Conservation (phyloP, 1,140 invertebrate genomes). For the Alviniconcha marisindica region DNA sequence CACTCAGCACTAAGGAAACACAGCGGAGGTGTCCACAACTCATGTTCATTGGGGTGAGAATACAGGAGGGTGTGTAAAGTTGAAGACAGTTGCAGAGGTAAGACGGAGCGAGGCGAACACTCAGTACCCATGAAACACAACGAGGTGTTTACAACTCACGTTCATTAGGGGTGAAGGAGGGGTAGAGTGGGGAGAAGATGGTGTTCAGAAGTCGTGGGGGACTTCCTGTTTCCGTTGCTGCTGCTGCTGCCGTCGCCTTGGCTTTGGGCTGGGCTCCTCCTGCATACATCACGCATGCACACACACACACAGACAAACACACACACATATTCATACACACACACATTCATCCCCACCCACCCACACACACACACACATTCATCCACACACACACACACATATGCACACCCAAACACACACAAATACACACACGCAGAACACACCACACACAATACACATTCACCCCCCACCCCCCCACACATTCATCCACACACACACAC, state of each 20-base stretch:
- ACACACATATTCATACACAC: no score
- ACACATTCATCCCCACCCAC: no score
- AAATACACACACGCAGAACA: no score
- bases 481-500: background rate
- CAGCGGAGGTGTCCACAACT: no score
- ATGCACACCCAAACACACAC: no score
- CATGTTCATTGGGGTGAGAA: background rate
- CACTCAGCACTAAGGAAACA: no score
- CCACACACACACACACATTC: no score
- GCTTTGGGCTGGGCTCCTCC: no score
- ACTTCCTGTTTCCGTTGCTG: constrained; percentile 44
- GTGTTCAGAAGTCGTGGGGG: constrained; percentile 53
- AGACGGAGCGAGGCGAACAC: background rate
- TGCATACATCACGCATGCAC: no score
- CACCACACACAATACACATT: no score
- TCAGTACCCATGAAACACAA: background rate
- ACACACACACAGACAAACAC: no score
- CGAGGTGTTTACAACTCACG: background rate
- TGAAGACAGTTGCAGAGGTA: background rate
- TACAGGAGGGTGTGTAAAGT: background rate
- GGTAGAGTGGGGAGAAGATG: constrained; percentile 60
- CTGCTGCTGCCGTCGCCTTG: constrained; percentile 22
- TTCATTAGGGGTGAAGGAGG: constrained; percentile 27
- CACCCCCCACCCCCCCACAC: background rate
- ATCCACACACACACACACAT: no score